Conservation (phyloP, 2,888 invertebrate genomes). For the Rhagonycha fulva region DNA sequence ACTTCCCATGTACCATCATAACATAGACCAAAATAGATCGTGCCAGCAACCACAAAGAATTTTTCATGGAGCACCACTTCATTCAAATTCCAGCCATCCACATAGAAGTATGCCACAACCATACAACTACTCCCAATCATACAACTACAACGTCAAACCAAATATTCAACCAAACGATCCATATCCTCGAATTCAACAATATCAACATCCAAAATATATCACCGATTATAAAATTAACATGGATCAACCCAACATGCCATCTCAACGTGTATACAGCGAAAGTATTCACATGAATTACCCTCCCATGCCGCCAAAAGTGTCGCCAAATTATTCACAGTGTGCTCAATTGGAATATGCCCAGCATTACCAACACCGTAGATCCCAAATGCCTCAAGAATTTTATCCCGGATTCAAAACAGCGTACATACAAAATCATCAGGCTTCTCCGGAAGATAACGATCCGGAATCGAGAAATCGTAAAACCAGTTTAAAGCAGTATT, state of each 20-base stretch:
- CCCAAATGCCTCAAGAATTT: constrained; percentile 30
- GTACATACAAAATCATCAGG: constrained; percentile 30
- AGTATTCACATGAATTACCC: constrained; percentile 41
- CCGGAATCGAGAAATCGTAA: constrained; percentile 39
- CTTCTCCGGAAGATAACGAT: constrained; percentile 38
- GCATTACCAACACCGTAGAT: constrained; percentile 39
- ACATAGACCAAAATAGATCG: constrained; percentile 39
- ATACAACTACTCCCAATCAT: constrained; percentile 34
- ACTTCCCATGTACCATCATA: constrained; percentile 38
- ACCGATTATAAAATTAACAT: constrained; percentile 34
- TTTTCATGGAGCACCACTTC: constrained; percentile 29
- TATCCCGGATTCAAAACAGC: constrained; percentile 24
- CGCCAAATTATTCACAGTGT: constrained; percentile 40
- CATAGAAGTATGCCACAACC: constrained; percentile 31
- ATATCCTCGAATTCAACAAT: constrained; percentile 18
- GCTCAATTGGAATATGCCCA: constrained; percentile 40
- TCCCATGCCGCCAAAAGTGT: constrained; percentile 40
- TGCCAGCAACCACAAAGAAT: constrained; percentile 42
- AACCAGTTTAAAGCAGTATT: constrained; percentile 47
- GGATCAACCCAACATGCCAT: constrained; percentile 42
- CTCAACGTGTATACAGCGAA: constrained; percentile 43
- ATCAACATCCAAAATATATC: constrained; percentile 23
- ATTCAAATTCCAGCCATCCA: constrained; percentile 23
- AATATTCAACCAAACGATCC: constrained; percentile 16
- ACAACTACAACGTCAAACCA: constrained; percentile 21